These are phyloP conservation scores for Harpalus rufipes DNA, from an alignment of 2,888 invertebrate species.

Conservation along the genomic window DNA sequence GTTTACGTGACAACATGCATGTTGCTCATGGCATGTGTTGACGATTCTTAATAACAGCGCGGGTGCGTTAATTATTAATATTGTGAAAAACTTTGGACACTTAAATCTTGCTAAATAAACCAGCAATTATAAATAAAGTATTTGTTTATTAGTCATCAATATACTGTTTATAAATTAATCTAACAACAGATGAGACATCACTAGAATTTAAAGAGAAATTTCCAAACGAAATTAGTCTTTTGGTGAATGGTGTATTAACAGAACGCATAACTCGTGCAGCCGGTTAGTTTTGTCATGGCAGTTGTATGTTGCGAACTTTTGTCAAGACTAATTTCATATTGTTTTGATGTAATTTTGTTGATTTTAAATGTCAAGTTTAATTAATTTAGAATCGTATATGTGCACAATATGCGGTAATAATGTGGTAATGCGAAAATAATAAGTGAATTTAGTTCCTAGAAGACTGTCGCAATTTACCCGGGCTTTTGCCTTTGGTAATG, in stretches of 20 bases:
- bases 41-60: conserved; percentile 30
- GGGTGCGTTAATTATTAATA: conserved; percentile 20
- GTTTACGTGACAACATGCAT: conserved; percentile 63
- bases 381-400: conserved; percentile 17
- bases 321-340: conserved; percentile 60
- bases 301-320: conserved; percentile 64
- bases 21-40: conserved; percentile 60
- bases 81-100: neutral
- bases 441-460: conserved; percentile 27
- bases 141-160: neutral
- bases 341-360: conserved; percentile 57
- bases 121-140: neutral
- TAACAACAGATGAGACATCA: neutral
- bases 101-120: neutral
- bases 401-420: neutral
- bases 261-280: conserved; percentile 58
- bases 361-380: conserved; percentile 26
- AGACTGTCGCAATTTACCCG: conserved; percentile 64
- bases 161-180: neutral
- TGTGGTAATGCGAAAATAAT: conserved; percentile 47
- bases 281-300: conserved; percentile 64
- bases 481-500: conserved; percentile 65
- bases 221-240: neutral
- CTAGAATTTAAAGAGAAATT: neutral
- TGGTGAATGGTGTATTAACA: conserved; percentile 15